Evolutionary conservation across 2,113 vertebrate species (phyloP), one percentile per base, ranked within the genome.

Genomic region (Marmota flaviventris): DNA sequence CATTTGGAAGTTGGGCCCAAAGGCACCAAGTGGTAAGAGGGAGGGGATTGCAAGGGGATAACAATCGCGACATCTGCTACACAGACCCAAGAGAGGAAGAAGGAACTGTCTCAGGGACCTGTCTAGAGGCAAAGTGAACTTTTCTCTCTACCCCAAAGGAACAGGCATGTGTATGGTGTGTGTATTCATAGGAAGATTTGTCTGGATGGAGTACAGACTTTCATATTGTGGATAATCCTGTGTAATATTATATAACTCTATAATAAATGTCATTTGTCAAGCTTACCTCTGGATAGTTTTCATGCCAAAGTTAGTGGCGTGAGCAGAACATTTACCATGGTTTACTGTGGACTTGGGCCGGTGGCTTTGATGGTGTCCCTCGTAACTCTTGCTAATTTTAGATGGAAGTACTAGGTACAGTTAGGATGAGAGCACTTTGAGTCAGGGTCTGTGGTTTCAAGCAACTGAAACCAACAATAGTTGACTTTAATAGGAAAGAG

Each of bases 181-280:
- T 67, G 8, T 65, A 77, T 77, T 56, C 51, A 25, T 39, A 56
- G 53, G 67, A 96, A 82, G 70, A 39, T 58, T 61, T 77, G 32
- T 85, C 79, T 85, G 85, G 79, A 67, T 51, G 82, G 79, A 85
- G 72, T 58, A 82, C 32, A 77, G 39, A 61, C 69, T 85, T 89
- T 89, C 53, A 58, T 91, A 73, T 51, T 85, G 45, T 45, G 32
- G 78, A 89, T 93, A 67, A 83, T 78, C 79, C n/a, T 69, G 6
- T 69, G 58, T 34, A 51, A 73, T 56, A 24, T 22, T 73, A 29
- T 63, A 39, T 85, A 53, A 91, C 86, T 20, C 29, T 89, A 42
- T 73, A 85, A 73, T 87, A 88, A 96, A 81, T 76, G 16, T 75
- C 77, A 67, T 93, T 79, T 92, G 53, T 39, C 88, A 85, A 94